Evolutionary conservation across 2,797 vertebrate species (phyloP).

Genomic region (Hephaestus fuliginosus): DNA sequence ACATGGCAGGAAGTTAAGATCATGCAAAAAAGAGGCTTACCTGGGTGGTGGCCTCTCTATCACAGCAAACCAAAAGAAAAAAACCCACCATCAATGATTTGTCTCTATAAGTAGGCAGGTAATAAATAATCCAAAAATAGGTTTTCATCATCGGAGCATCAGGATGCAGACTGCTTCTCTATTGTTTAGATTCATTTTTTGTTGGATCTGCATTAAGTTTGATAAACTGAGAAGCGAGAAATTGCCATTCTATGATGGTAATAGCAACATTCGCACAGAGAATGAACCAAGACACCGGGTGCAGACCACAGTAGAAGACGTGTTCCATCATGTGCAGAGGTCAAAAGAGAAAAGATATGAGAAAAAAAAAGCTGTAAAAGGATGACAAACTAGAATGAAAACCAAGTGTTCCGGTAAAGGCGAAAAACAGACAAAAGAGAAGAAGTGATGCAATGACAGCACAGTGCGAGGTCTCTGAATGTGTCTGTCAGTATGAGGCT

Average conservation of each 20-base stretch:
- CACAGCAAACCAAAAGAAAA: constrained; percentile 1
- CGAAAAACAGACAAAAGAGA: neutral
- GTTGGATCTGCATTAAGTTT: neutral
- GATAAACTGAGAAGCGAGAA: constrained; percentile 55
- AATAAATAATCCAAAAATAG: constrained; percentile 14
- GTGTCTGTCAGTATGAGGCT: constrained; percentile 29
- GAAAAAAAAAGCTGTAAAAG: neutral
- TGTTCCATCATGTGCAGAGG: constrained; percentile 59
- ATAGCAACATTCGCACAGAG: constrained; percentile 66
- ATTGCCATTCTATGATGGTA: constrained; percentile 78
- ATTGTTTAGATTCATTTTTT: constrained; percentile 9
- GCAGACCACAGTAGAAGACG: constrained; percentile 72
- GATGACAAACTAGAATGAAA: neutral
- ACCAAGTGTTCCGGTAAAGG: neutral
- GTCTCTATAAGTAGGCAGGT: constrained; percentile 6
- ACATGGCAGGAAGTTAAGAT: constrained; percentile 42
- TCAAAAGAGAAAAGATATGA: neutral
- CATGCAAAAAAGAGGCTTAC: constrained; percentile 17
- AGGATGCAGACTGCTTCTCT: constrained; percentile 1
- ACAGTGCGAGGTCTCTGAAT: constrained; percentile 18
- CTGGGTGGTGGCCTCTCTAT: neutral
- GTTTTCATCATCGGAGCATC: constrained; percentile 11
- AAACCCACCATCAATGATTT: constrained; percentile 35
- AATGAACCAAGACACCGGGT: constrained; percentile 80
- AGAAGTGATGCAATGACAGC: neutral